Evolutionary conservation across 2,113 vertebrate genomes (phyloP).

Genomic region (Echinops telfairi): DNA sequence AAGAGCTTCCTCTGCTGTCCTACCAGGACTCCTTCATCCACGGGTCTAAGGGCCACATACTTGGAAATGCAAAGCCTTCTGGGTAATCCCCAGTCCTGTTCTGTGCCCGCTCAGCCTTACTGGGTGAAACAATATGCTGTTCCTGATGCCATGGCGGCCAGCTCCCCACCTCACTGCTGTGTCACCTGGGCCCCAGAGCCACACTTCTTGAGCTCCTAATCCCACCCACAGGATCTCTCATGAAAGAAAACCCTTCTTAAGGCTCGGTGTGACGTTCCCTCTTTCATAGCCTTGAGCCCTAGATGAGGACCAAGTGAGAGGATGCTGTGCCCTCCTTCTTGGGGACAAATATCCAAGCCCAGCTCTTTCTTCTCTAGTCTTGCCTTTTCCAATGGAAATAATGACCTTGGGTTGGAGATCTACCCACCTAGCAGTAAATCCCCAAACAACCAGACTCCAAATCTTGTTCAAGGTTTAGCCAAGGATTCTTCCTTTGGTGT

Average conservation of each 20-base stretch:
- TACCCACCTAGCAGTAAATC: slow-evolving; percentile 29
- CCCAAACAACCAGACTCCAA: not conserved
- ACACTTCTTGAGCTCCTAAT: not conserved
- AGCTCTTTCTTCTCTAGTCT: not conserved
- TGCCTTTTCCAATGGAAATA: not conserved
- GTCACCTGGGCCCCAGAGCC: not conserved
- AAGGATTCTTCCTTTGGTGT: not conserved
- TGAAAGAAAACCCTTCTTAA: not conserved
- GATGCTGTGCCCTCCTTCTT: not conserved
- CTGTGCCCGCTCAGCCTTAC: not conserved
- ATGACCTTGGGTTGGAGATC: not conserved
- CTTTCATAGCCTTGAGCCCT: not conserved
- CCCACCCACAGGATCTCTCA: not conserved
- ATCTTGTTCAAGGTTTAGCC: slow-evolving; percentile 26
- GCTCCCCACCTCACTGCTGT: not conserved
- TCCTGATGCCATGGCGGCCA: not conserved
- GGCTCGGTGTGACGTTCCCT: not conserved
- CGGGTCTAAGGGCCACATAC: too few relatives aligned
- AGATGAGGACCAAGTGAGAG: not conserved
- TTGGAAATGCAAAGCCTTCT: not conserved
- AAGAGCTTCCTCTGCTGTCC: too few relatives aligned
- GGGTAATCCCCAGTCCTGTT: too few relatives aligned
- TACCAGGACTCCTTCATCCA: too few relatives aligned
- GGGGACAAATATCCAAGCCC: not conserved
- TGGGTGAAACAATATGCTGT: not conserved